Evolutionary conservation across 35 echinoderm and acorn worm genomes (phyloP).

Genomic region (Diadema setosum): DNA sequence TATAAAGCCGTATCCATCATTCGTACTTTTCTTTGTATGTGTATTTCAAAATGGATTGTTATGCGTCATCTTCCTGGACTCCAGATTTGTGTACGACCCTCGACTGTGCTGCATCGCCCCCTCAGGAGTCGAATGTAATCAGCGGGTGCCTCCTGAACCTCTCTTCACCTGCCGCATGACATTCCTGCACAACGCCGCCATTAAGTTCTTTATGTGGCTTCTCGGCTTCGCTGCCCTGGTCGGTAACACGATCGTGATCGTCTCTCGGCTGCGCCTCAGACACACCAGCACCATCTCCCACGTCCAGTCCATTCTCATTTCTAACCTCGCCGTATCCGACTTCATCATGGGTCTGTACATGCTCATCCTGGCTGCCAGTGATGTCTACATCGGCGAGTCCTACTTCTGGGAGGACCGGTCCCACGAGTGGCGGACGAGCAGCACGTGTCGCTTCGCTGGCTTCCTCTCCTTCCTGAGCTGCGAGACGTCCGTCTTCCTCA

Average conservation of each 20-base stretch:
- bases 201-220: constrained; percentile 65
- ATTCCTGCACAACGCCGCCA: constrained; percentile 41
- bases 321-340: constrained; percentile 68
- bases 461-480: constrained; percentile 61
- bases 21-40: not conserved
- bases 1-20: no score
- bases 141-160: constrained; percentile 20
- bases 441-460: constrained; percentile 41
- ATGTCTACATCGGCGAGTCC: constrained; percentile 23
- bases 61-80: not conserved
- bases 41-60: not conserved
- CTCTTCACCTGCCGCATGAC: constrained; percentile 48
- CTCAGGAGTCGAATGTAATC: not conserved
- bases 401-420: constrained; percentile 31
- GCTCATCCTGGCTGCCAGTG: constrained; percentile 41
- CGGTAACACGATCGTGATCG: constrained; percentile 58
- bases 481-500: constrained; percentile 60
- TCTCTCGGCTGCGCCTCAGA: not conserved
- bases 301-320: constrained; percentile 36
- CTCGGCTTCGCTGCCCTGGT: constrained; percentile 52
- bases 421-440: constrained; percentile 17
- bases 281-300: not conserved
- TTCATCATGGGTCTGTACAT: constrained; percentile 82
- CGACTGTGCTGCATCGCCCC: constrained; percentile 9
- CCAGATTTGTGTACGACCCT: constrained; percentile 19